Base-by-base conservation (phyloP, 2,797 vertebrate genomes). In the Artibeus jamaicensis region DNA sequence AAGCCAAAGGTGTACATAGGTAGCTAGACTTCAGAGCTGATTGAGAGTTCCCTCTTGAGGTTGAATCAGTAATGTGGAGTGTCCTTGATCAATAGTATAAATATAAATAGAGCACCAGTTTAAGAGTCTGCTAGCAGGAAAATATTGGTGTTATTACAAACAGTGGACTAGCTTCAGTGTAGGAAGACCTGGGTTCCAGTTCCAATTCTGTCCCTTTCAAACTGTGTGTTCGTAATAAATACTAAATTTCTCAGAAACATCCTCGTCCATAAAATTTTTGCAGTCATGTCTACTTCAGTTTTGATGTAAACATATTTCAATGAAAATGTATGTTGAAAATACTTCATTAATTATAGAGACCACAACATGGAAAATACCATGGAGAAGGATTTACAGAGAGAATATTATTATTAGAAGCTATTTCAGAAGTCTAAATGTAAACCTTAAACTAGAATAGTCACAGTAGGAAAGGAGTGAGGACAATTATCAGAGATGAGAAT, bases 401-500 rank as follows among this genome's bases (percentile, higher is more conserved):
- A 87, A 78, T n/a, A 81, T 73, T 46, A 77, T 78, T 53, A 83
- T 84, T 70, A 87, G 39, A 65, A 44, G 77, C 62, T 88, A 24
- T 87, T 87, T 71, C 77, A 76, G 16, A 70, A 90, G 79, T 78
- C 24, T 76, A 91, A 50, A 19, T 83, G 11, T 89, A 57, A 95
- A 89, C 71, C 67, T 42, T 92, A 93, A 89, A 55, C 22, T 71
- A 86, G 53, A 85, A 74, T 39, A 79, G 76, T 29, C 12, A 59
- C 15, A 84, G 6, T 39, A 44, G 10, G 24, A 82, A 65, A 44
- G 4, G 32, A 73, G 1, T 71, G 42, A 74, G 15, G 10, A 37
- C n/a, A 95, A 48, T 92, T 74, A 86, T 87, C n/a, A 89, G 85
- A 93, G 44, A 92, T 44, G 29, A 48, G 21, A 96, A 89, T 4